These are phyloP conservation scores for Ostrea denselamellosa DNA, from an alignment of 1,140 invertebrate species.

Conservation along the genomic window DNA sequence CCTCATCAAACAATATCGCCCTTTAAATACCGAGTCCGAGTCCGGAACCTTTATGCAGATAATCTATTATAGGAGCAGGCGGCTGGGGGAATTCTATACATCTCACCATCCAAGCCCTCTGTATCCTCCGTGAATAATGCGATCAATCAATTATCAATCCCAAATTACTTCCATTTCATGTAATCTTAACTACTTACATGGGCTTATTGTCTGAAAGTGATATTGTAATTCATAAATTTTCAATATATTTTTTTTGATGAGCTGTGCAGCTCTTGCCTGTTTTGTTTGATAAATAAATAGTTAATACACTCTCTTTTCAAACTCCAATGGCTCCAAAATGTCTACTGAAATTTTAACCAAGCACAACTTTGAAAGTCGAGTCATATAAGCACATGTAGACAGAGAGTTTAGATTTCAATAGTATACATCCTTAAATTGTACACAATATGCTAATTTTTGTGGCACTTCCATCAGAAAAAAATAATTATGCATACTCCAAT, in stretches of 20 bases:
- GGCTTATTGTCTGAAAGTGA: neutral
- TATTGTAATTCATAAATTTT: neutral
- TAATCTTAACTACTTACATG: constrained; percentile 4
- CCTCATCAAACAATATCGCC: neutral
- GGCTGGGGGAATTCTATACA: neutral
- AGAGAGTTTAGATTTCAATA: no score
- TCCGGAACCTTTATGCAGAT: no score
- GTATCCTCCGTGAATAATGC: no score
- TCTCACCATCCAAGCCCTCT: no score
- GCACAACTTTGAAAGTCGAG: neutral
- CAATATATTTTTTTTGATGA: neutral
- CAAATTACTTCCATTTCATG: neutral
- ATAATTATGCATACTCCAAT: no score
- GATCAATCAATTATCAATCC: neutral
- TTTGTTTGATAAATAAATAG: neutral
- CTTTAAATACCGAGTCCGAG: neutral
- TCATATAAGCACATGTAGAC: no score
- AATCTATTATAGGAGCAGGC: no score
- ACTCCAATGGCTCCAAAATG: neutral
- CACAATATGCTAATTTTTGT: no score
- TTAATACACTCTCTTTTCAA: neutral
- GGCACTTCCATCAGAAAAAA: no score
- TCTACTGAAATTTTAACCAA: neutral
- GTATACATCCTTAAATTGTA: no score
- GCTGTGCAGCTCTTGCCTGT: no score